These are phyloP conservation scores for Wasmannia auropunctata DNA, from an alignment of 1,140 invertebrate species.

Conservation along the genomic window DNA sequence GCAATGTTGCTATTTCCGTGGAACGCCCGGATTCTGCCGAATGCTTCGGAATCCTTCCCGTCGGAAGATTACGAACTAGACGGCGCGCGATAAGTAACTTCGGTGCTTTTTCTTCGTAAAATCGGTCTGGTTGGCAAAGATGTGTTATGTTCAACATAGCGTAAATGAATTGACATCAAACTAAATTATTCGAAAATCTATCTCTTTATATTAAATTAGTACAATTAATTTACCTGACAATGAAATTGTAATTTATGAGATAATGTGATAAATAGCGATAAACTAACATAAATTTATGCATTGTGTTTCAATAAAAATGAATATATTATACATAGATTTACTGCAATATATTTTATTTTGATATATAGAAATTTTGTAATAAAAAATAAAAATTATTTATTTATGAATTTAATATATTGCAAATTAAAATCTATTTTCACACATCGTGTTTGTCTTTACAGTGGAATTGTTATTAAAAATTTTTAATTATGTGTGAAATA, in stretches of 20 bases:
- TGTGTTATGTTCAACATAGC: not conserved
- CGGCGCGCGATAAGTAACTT: slow-evolving; percentile 8
- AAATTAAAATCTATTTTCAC: not conserved
- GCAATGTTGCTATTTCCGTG: slow-evolving; percentile 54
- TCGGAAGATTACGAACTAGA: slow-evolving; percentile 50
- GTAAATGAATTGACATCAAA: not conserved
- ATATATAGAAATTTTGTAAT: not conserved
- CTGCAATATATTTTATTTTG: not conserved
- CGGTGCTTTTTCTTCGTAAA: slow-evolving; percentile 14
- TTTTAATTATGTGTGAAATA: slow-evolving; percentile 17
- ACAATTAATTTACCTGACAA: not conserved
- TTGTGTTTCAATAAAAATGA: not conserved
- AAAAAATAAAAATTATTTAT: slow-evolving; percentile 4
- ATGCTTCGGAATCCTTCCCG: slow-evolving; percentile 42
- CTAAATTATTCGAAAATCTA: not conserved
- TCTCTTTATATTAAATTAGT: not conserved
- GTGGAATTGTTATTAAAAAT: not conserved
- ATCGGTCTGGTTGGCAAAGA: not conserved
- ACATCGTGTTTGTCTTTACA: not conserved
- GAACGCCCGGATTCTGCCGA: slow-evolving; percentile 45
- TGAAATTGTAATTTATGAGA: not conserved
- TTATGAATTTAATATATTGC: not conserved
- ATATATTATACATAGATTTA: too few relatives aligned
- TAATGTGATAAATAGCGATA: slow-evolving; percentile 1
- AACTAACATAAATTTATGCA: not conserved